These are phyloP conservation scores for Nudaria mundana DNA, from an alignment of 2,888 invertebrate species.

Conservation along the genomic window DNA sequence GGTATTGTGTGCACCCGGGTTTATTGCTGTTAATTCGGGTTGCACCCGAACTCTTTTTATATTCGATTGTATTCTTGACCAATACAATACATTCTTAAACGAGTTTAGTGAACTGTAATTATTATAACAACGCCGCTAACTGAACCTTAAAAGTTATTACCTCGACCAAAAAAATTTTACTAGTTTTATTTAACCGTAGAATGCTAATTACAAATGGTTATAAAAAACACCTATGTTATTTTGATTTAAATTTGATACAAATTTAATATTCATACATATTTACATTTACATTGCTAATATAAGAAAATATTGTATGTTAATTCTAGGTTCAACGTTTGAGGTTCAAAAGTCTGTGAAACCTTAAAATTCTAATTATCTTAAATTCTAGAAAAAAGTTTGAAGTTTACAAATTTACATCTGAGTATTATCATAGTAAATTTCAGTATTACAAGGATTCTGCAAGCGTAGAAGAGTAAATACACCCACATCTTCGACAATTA, in stretches of 20 bases:
- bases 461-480: too few relatives aligned
- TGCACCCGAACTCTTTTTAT: slow-evolving; percentile 11
- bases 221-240: slow-evolving; percentile 1
- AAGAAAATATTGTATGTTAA: background rate
- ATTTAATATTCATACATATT: too few relatives aligned
- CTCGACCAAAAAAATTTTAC: background rate
- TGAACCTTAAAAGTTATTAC: too few relatives aligned
- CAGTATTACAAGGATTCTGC: too few relatives aligned
- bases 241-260: background rate
- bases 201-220: background rate
- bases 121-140: background rate
- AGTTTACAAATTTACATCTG: background rate
- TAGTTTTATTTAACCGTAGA: background rate
- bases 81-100: background rate
- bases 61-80: background rate
- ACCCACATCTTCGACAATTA: too few relatives aligned
- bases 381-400: background rate
- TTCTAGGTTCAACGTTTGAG: background rate
- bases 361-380: background rate
- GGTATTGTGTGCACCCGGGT: slow-evolving; percentile 11
- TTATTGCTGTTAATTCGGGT: slow-evolving; percentile 15
- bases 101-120: slow-evolving; percentile 4
- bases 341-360: background rate
- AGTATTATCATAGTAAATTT: too few relatives aligned
- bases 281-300: too few relatives aligned